phyloP scores from a whole-genome alignment of 2,797 vertebrate species.

The Arctocebus calabarensis region DNA sequence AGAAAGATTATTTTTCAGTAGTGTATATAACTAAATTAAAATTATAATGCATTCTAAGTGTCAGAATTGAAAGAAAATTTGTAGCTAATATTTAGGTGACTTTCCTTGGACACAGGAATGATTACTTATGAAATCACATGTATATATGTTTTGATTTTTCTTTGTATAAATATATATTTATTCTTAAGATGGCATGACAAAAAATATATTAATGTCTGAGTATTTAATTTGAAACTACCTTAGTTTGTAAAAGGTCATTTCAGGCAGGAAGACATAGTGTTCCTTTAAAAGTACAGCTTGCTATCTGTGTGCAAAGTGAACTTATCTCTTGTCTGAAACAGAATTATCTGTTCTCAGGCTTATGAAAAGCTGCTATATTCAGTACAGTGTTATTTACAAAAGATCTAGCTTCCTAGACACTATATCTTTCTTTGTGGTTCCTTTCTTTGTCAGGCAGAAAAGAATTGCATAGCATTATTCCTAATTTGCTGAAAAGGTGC shows the following conservation, averaged over 20 bases:
- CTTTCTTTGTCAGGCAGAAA: constrained; percentile 73
- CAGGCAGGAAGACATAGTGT: constrained; percentile 85
- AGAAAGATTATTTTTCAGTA: neutral
- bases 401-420: constrained; percentile 64
- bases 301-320: constrained; percentile 85
- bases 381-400: constrained; percentile 77
- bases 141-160: constrained; percentile 76
- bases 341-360: constrained; percentile 81
- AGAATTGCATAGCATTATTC: constrained; percentile 36
- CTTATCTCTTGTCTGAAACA: constrained; percentile 86
- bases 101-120: constrained; percentile 45
- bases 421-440: constrained; percentile 67
- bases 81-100: constrained; percentile 54
- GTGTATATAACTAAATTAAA: constrained; percentile 19
- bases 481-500: constrained; percentile 74
- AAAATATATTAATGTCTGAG: constrained; percentile 76
- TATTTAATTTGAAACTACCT: constrained; percentile 87
- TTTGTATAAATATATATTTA: constrained; percentile 64
- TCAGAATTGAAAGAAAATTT: constrained; percentile 69
- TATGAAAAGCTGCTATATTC: constrained; percentile 74
- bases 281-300: constrained; percentile 83
- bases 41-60: neutral
- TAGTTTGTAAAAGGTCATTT: constrained; percentile 85
- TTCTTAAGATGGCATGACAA: constrained; percentile 65
- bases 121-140: constrained; percentile 44